A percentile compares a stretch with the other conserved stretches of the same genome.
These are phyloP conservation scores for Dolichoris vasculosae DNA, from an alignment of 1,140 invertebrate species.

Conservation along the genomic window DNA sequence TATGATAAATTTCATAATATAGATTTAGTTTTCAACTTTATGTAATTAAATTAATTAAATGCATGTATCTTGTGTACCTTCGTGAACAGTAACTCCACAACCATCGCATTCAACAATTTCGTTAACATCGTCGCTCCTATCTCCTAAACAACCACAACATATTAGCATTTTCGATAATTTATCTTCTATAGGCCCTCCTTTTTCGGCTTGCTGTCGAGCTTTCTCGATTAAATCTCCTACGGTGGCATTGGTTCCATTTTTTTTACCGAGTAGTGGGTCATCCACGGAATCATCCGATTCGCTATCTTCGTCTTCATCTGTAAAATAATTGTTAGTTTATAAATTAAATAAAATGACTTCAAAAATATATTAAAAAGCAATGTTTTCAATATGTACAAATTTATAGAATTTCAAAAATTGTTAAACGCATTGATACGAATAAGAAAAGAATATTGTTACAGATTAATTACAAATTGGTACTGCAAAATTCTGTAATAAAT, in stretches of 20 bases:
- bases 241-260: slow-evolving; percentile 73
- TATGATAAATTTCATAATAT: neutral
- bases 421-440: no score
- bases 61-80: slow-evolving; percentile 77
- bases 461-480: no score
- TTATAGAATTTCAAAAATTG: no score
- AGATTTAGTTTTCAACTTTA: neutral
- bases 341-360: neutral
- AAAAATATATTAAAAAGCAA: neutral
- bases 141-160: slow-evolving; percentile 94
- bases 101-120: slow-evolving; percentile 98
- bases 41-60: slow-evolving; percentile 28
- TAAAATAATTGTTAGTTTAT: neutral
- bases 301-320: slow-evolving; percentile 63
- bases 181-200: slow-evolving; percentile 67
- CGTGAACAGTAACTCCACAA: slow-evolving; percentile 96
- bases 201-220: slow-evolving; percentile 72
- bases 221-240: slow-evolving; percentile 76
- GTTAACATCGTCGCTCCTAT: slow-evolving; percentile 93
- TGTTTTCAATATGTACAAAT: neutral
- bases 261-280: slow-evolving; percentile 74
- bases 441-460: no score
- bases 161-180: slow-evolving; percentile 79
- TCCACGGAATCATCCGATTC: slow-evolving; percentile 74
- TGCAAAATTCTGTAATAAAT: no score